Evolutionary conservation across 2,888 invertebrate species (phyloP).

Genomic region (Tinea semifulvella): DNA sequence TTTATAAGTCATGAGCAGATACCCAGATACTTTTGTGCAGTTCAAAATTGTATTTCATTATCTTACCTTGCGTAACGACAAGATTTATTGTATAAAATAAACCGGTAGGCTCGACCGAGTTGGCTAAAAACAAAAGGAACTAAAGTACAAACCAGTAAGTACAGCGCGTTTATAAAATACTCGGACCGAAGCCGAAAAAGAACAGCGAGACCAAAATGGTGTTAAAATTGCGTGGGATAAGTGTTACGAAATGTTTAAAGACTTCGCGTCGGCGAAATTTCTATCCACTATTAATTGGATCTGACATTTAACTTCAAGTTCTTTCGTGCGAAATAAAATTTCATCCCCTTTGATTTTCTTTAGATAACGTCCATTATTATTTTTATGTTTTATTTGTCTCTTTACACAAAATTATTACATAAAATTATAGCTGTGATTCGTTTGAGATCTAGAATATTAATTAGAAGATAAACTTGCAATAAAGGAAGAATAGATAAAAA

Average conservation of each 20-base stretch:
- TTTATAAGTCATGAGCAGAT: no score
- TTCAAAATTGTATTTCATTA: no score
- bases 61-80: background rate
- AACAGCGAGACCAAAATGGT: background rate
- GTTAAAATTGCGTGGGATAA: background rate
- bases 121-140: background rate
- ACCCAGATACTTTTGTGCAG: no score
- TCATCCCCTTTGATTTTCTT: no score
- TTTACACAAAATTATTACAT: no score
- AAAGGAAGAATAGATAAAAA: no score
- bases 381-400: no score
- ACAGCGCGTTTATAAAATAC: constrained; percentile 7
- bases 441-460: no score
- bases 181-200: background rate
- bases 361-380: no score
- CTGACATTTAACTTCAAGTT: background rate
- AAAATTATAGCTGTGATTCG: no score
- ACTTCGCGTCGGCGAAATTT: background rate
- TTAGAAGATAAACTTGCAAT: no score
- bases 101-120: background rate
- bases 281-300: background rate
- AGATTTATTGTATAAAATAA: background rate
- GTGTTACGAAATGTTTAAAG: background rate
- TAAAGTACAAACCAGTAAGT: background rate
- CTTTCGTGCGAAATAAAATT: background rate